phyloP scores from a whole-genome alignment of 2,797 vertebrate genomes.

The Sebastes diaconus region DNA sequence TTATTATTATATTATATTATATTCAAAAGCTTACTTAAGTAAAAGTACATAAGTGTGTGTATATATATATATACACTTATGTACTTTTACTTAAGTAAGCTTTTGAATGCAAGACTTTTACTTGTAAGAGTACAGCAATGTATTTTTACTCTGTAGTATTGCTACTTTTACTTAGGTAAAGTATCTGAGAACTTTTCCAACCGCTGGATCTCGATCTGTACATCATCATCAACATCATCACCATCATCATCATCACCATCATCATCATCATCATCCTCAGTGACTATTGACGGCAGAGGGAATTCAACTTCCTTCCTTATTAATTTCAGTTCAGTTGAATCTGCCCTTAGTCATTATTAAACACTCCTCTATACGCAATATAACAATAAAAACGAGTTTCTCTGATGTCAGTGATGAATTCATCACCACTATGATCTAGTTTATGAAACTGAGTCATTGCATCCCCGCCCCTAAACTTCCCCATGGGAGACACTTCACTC shows the following conservation, averaged over 20 bases:
- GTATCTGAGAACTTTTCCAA: too few relatives aligned
- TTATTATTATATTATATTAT: too few relatives aligned
- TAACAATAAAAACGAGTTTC: neutral
- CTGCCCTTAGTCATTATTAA: slow-evolving; percentile 21
- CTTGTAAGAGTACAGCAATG: too few relatives aligned
- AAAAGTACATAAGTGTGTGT: too few relatives aligned
- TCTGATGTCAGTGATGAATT: slow-evolving; percentile 24
- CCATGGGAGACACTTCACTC: slow-evolving; percentile 12
- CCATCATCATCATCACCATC: neutral
- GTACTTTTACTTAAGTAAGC: too few relatives aligned
- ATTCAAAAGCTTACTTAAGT: too few relatives aligned
- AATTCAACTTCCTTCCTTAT: neutral
- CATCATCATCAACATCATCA: neutral
- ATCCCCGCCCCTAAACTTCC: slow-evolving; percentile 68
- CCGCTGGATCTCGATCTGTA: neutral
- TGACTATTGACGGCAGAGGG: neutral
- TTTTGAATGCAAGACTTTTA: too few relatives aligned
- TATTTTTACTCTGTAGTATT: too few relatives aligned
- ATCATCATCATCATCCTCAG: neutral
- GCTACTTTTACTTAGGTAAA: too few relatives aligned
- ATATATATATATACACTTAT: too few relatives aligned
- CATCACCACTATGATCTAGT: neutral
- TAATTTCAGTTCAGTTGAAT: neutral
- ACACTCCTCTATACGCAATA: neutral
- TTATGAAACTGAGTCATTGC: slow-evolving; percentile 62